Base-by-base conservation (phyloP, 2,797 vertebrate genomes). In the Pogonophryne albipinna region DNA sequence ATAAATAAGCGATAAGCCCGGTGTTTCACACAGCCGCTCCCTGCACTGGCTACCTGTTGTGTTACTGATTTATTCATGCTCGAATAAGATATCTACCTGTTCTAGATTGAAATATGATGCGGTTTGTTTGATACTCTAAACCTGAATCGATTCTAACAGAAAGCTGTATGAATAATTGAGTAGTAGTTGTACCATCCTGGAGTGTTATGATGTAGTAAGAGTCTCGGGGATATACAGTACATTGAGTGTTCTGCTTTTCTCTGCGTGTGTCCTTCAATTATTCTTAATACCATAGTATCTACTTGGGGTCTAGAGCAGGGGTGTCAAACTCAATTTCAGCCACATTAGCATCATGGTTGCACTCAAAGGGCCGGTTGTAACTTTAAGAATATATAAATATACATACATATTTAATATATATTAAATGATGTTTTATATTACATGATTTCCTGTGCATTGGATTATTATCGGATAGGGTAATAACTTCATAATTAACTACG, bases 91-190 rank as follows among this genome's bases (percentile, higher is more conserved):
- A 62, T 41, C 19, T 9, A 23, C 13, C 4, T 66, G 31, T 9
- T 60, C 23, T 46, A 23, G 8, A 34, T 15, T 27, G 44, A 44
- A 8, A 46, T 51, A 41, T 15, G 42, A 27, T 71, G 6, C 44
- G 16, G n/a, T 69, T 67, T 34, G 34, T 46, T 60, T 50, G 23
- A 51, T 1, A 3, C 45, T 41, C 56, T 42, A 42, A 10, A 15
- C 38, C 58, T 23, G 16, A 45, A 34, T 12, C 10, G 16, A 44
- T 23, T 69, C 13, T 38, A 57, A 23, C 56, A 49, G 23, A 61
- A 53, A 5, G 15, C 17, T 20, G 20, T 17, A 71, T 71, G 62
- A 82, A 82, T 79, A 66, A 79, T 82, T 84, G 49, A 77, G 62
- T 2, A 41, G 66, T 56, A 60, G 27, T 19, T 50, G 57, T 27